Conservation (phyloP, 2,113 vertebrate species). For the Salvator merianae region DNA sequence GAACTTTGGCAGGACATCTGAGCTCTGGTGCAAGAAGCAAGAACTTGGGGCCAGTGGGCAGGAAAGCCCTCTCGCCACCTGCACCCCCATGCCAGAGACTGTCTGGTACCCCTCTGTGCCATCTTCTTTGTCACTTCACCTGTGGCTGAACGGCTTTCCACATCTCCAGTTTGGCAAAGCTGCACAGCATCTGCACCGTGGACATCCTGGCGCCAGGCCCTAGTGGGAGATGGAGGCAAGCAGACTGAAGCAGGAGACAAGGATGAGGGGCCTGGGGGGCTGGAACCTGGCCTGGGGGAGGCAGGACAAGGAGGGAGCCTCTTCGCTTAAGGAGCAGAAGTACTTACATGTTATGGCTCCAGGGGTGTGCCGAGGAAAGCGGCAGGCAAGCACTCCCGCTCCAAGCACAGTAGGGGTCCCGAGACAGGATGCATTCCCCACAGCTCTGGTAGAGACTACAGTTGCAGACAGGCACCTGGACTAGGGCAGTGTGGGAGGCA, state of each 20-base stretch:
- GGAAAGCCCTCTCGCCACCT: neutral
- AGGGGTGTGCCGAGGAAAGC: slow-evolving; percentile 16
- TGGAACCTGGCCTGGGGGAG: neutral
- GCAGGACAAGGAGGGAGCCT: neutral
- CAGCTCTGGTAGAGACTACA: slow-evolving; percentile 92
- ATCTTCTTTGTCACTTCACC: slow-evolving; percentile 57
- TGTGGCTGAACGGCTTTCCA: slow-evolving; percentile 35
- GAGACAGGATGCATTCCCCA: slow-evolving; percentile 90
- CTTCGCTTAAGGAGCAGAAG: neutral
- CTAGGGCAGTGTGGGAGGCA: slow-evolving; percentile 81
- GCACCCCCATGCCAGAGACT: neutral
- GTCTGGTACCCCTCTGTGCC: neutral
- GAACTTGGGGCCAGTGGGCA: neutral
- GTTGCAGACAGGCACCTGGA: slow-evolving; percentile 90
- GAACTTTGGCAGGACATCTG: too few species aligned
- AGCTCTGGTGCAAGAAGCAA: neutral
- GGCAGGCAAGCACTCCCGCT: slow-evolving; percentile 76
- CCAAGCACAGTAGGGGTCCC: slow-evolving; percentile 96
- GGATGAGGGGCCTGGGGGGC: accelerated
- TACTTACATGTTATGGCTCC: slow-evolving; percentile 60
- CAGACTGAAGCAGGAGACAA: too few species aligned
- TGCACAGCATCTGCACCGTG: slow-evolving; percentile 76
- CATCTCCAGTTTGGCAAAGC: slow-evolving; percentile 68
- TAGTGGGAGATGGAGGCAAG: slow-evolving; percentile 32
- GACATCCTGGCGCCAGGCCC: slow-evolving; percentile 86